Evolutionary conservation across 2,797 vertebrate species (phyloP).

Genomic region (Vespertilio murinus): DNA sequence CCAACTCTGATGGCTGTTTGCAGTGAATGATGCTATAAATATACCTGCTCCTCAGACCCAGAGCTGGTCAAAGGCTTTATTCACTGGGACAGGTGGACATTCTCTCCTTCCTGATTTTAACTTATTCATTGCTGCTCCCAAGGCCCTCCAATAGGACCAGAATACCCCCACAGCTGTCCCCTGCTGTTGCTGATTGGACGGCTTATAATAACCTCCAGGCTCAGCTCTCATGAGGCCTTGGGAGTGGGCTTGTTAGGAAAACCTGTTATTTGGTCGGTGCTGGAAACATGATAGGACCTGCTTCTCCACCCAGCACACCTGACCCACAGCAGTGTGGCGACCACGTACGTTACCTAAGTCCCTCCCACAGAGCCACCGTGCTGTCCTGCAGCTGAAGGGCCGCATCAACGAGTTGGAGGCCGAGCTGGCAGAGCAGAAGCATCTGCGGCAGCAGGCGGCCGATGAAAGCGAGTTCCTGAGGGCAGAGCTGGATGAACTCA

Average conservation of each 20-base stretch:
- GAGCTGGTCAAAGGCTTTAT: background rate
- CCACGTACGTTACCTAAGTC: fast-evolving
- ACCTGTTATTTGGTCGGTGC: background rate
- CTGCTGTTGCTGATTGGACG: background rate
- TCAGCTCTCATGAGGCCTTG: fast-evolving
- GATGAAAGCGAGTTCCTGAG: slow-evolving; percentile 96
- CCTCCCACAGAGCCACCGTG: slow-evolving; percentile 86
- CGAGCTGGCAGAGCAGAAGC: slow-evolving; percentile 95
- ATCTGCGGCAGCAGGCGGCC: slow-evolving; percentile 93
- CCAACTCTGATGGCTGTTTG: background rate
- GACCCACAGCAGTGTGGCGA: fast-evolving
- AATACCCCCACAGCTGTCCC: background rate
- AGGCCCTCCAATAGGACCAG: background rate
- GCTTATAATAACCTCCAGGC: background rate
- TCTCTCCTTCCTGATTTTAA: background rate
- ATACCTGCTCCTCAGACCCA: background rate
- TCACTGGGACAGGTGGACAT: background rate
- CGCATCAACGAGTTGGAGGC: slow-evolving; percentile 94
- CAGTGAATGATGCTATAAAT: background rate
- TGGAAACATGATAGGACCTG: fast-evolving
- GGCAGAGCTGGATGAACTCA: slow-evolving; percentile 94
- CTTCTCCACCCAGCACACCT: background rate
- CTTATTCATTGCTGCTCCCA: background rate
- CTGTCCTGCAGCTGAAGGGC: slow-evolving; percentile 92
- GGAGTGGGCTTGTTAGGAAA: background rate